Conservation (phyloP, 1,140 invertebrate species). For the Brachionus koreanus region DNA sequence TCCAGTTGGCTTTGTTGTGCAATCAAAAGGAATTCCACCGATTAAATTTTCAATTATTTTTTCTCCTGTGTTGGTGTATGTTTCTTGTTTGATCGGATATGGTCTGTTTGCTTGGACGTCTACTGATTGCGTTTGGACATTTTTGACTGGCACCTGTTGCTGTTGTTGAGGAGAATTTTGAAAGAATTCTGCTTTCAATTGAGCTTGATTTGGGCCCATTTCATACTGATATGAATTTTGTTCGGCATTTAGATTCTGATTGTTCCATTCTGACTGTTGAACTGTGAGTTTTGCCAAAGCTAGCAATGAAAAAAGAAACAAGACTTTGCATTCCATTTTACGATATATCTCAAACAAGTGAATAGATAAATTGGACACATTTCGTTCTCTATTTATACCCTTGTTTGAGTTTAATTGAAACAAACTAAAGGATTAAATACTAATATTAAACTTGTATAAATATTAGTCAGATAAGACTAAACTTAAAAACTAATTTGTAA, state of each 20-base stretch:
- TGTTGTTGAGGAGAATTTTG: not conserved
- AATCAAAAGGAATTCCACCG: slow-evolving; percentile 42
- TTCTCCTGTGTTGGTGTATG: slow-evolving; percentile 26
- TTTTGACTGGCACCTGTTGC: not conserved
- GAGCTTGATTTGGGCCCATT: not conserved
- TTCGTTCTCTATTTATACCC: not conserved
- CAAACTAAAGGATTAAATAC: not conserved
- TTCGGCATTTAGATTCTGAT: not conserved
- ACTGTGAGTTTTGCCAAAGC: not conserved
- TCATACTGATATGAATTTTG: not conserved
- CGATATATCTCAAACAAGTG: not conserved
- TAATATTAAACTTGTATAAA: too few species aligned
- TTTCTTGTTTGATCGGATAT: not conserved
- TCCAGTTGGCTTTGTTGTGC: not conserved
- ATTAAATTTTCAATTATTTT: slow-evolving; percentile 39
- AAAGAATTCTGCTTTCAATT: not conserved
- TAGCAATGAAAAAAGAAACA: not conserved
- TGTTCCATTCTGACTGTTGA: slow-evolving; percentile 20
- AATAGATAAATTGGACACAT: not conserved
- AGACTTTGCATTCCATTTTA: not conserved
- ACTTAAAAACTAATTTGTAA: too few species aligned
- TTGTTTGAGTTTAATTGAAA: not conserved
- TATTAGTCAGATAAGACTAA: too few species aligned
- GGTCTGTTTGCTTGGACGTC: not conserved
- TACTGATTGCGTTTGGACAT: not conserved